These are phyloP conservation scores for Panurus biarmicus DNA, from an alignment of 2,113 vertebrate genomes.

Conservation along the genomic window DNA sequence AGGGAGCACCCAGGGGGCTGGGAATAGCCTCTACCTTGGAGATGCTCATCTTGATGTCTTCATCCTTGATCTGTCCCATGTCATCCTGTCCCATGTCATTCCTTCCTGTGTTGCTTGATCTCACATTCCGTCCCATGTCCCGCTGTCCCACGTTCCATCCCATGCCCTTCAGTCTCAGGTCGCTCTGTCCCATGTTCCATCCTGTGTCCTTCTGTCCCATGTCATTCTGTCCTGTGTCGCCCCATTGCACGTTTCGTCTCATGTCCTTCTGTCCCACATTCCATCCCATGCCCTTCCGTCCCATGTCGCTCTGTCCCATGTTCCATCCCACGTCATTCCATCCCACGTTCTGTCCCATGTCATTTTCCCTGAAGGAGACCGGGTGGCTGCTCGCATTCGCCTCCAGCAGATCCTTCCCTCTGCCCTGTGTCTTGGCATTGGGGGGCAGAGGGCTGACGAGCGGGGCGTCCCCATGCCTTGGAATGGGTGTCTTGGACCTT, in stretches of 20 bases:
- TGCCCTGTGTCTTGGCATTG: not conserved
- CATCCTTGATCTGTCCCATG: not conserved
- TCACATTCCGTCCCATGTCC: not conserved
- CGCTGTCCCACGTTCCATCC: not conserved
- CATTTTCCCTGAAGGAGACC: accelerated
- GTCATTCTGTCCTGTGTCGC: not conserved
- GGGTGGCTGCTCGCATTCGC: accelerated
- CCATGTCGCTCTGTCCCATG: not conserved
- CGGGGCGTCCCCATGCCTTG: accelerated
- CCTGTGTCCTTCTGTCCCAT: not conserved
- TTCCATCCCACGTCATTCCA: not conserved
- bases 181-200: not conserved
- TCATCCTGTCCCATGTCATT: no score
- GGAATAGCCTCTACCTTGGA: not conserved
- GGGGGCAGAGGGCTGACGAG: accelerated
- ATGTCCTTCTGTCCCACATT: no score
- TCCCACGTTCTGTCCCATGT: not conserved
- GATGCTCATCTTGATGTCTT: not conserved
- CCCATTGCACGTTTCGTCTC: no score
- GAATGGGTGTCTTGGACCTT: not conserved
- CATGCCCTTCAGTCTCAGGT: not conserved
- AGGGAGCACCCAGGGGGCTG: not conserved
- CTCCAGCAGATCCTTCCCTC: not conserved
- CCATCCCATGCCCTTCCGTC: not conserved
- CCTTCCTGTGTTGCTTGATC: not conserved